Evolutionary conservation across 2,888 invertebrate genomes (phyloP).

Genomic region (Drosophila phalerata): DNA sequence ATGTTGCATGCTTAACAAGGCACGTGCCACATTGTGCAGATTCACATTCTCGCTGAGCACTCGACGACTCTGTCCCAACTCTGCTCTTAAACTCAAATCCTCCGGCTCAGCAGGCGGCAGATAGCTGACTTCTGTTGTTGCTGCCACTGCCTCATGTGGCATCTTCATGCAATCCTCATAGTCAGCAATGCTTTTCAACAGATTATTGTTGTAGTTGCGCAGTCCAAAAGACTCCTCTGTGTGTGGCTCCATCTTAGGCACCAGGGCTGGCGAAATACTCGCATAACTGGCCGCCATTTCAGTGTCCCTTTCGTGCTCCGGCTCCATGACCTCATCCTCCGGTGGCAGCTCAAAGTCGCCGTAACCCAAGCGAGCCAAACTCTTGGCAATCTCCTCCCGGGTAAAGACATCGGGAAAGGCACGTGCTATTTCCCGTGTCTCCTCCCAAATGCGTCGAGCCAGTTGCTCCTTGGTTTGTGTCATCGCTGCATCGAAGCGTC

Average conservation of each 20-base stretch:
- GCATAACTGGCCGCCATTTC: slow-evolving; percentile 40
- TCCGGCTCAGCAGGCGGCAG: slow-evolving; percentile 73
- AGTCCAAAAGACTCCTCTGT: slow-evolving; percentile 44
- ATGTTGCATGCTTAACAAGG: slow-evolving; percentile 81
- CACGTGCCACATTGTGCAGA: slow-evolving; percentile 80
- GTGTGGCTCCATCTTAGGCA: slow-evolving; percentile 53
- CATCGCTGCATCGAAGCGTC: slow-evolving; percentile 65
- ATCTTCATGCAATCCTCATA: slow-evolving; percentile 78
- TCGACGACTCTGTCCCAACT: slow-evolving; percentile 50
- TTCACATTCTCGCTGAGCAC: slow-evolving; percentile 81
- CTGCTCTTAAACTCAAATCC: slow-evolving; percentile 75
- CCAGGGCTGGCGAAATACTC: slow-evolving; percentile 38
- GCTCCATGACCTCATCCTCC: slow-evolving; percentile 63
- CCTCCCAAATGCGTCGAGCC: slow-evolving; percentile 83
- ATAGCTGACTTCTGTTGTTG: slow-evolving; percentile 5
- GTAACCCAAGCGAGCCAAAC: slow-evolving; percentile 81
- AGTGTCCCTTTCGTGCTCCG: slow-evolving; percentile 25
- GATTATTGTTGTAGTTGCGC: slow-evolving; percentile 80
- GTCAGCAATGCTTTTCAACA: slow-evolving; percentile 81
- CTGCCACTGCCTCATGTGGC: slow-evolving; percentile 48
- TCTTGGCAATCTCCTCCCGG: slow-evolving; percentile 83
- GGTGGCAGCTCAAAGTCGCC: slow-evolving; percentile 77
- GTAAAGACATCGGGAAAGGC: slow-evolving; percentile 85
- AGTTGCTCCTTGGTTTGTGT: slow-evolving; percentile 80
- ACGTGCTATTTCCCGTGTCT: slow-evolving; percentile 83